phyloP scores from a whole-genome alignment of 2,113 vertebrate species.

The Bubo bubo region DNA sequence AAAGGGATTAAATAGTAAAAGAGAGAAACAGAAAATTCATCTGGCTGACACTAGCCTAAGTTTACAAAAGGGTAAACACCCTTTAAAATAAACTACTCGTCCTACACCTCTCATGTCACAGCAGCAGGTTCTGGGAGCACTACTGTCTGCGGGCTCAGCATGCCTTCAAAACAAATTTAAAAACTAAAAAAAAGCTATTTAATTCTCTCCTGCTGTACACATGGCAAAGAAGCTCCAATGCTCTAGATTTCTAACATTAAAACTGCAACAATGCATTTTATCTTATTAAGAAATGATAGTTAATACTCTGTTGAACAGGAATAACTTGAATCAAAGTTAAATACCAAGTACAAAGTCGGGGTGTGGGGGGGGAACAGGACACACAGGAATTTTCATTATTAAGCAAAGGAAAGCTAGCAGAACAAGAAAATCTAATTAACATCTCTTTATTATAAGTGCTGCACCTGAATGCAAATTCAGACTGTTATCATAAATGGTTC shows the following conservation, averaged over 20 bases:
- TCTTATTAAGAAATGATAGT: conserved; percentile 34
- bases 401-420: neutral
- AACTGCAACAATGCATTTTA: conserved; percentile 17
- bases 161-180: neutral
- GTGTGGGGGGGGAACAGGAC: conserved; percentile 36
- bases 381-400: conserved; percentile 48
- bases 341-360: conserved; percentile 49
- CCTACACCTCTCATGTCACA: neutral
- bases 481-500: conserved; percentile 41
- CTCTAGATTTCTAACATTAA: neutral
- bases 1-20: neutral
- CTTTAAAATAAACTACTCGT: neutral
- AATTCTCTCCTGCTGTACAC: neutral
- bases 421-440: conserved; percentile 50
- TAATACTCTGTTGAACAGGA: conserved; percentile 58
- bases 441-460: conserved; percentile 26
- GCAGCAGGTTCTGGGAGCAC: neutral
- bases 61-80: neutral
- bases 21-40: neutral
- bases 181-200: neutral
- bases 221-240: neutral
- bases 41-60: neutral
- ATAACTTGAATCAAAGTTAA: conserved; percentile 62
- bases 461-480: conserved; percentile 52
- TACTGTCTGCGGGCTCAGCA: neutral